Evolutionary conservation across 2,888 invertebrate genomes (phyloP).

Genomic region (Acleris emargana): DNA sequence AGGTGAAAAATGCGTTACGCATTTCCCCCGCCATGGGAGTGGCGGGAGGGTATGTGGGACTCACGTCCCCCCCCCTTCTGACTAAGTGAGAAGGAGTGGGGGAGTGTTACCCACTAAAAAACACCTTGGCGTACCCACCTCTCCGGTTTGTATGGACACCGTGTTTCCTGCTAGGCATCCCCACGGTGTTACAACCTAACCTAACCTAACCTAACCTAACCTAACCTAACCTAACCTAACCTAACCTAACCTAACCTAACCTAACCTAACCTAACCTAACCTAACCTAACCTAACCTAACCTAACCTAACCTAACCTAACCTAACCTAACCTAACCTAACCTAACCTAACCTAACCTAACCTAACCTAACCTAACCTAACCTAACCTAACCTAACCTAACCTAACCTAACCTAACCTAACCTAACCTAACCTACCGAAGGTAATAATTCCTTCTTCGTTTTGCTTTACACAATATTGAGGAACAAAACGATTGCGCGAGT

Average conservation of each 20-base stretch:
- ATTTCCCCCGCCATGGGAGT: too few relatives aligned
- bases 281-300: slow-evolving; percentile 40
- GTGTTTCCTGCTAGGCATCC: not conserved
- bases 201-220: too few relatives aligned
- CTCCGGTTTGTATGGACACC: not conserved
- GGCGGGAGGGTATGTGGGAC: too few relatives aligned
- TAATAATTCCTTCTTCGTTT: not conserved
- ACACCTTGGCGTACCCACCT: too few relatives aligned
- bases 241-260: not conserved
- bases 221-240: too few relatives aligned
- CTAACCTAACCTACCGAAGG: slow-evolving; percentile 16
- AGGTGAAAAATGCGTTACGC: too few relatives aligned
- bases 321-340: slow-evolving; percentile 30
- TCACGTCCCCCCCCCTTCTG: too few relatives aligned
- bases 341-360: slow-evolving; percentile 22
- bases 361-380: slow-evolving; percentile 22
- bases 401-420: slow-evolving; percentile 22
- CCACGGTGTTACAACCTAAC: not conserved
- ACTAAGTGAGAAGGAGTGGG: too few relatives aligned
- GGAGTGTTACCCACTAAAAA: too few relatives aligned
- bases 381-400: slow-evolving; percentile 22
- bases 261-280: slow-evolving; percentile 34
- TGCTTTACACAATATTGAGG: not conserved
- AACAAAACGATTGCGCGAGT: not conserved
- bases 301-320: slow-evolving; percentile 39